These are phyloP conservation scores for Zapornia atra DNA, from an alignment of 2,113 vertebrate species.

Conservation along the genomic window DNA sequence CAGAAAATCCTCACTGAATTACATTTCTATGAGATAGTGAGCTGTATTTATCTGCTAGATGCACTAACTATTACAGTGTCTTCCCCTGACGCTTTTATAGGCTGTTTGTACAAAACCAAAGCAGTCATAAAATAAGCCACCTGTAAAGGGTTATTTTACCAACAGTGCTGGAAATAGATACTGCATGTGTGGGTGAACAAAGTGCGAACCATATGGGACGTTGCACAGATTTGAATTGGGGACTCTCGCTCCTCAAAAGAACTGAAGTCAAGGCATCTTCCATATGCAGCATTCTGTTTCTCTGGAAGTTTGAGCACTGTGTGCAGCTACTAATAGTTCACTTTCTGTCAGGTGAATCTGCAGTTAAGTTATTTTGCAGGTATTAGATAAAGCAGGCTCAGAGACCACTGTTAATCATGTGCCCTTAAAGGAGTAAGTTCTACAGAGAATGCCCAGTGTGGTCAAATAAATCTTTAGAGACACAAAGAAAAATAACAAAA, in stretches of 20 bases:
- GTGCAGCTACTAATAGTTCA: not conserved
- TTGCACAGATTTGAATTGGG: not conserved
- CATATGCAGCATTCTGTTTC: constrained; percentile 40
- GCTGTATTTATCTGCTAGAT: too few relatives aligned
- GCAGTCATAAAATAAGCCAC: constrained; percentile 44
- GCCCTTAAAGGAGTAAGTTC: constrained; percentile 10
- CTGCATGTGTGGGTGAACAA: constrained; percentile 59
- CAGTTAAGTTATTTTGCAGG: not conserved
- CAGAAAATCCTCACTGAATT: not conserved
- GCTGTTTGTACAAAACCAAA: constrained; percentile 1
- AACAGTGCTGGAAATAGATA: constrained; percentile 48
- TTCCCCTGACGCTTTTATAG: constrained; percentile 14
- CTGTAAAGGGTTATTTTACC: constrained; percentile 51
- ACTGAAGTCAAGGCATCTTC: constrained; percentile 13
- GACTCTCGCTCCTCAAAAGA: constrained; percentile 29
- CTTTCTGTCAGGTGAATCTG: not conserved
- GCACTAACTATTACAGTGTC: not conserved
- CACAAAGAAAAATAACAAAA: not conserved
- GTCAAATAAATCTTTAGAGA: not conserved
- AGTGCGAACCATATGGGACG: constrained; percentile 27
- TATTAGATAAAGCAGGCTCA: constrained; percentile 6
- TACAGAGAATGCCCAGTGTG: not conserved
- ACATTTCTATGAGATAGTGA: not conserved
- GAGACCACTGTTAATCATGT: not conserved
- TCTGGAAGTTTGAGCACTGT: constrained; percentile 2